A percentile compares a stretch with the other conserved stretches of the same genome.
Evolutionary conservation across 2,888 invertebrate species (phyloP).

Genomic region (Protophormia terraenovae): DNA sequence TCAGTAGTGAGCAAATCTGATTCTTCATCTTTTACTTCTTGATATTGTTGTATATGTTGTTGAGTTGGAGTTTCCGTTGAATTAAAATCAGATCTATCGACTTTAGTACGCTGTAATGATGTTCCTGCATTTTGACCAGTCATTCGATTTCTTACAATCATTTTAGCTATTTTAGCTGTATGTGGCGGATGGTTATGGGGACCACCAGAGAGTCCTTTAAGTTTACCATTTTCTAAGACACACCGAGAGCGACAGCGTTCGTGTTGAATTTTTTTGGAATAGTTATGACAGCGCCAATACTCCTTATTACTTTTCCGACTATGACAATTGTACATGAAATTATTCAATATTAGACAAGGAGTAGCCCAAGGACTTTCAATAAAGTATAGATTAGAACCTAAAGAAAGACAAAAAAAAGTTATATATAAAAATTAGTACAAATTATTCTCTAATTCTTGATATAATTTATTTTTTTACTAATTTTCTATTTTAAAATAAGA

Average conservation of each 20-base stretch:
- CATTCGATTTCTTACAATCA: conserved; percentile 78
- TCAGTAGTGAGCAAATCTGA: not conserved
- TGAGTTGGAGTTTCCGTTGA: not conserved
- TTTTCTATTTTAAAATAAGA: too few species aligned
- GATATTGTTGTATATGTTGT: conserved; percentile 42
- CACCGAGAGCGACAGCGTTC: conserved; percentile 81
- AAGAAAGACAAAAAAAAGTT: conserved; percentile 47
- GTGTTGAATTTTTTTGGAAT: conserved; percentile 79
- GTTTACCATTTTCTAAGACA: conserved; percentile 79
- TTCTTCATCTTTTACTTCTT: not conserved
- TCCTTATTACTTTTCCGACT: conserved; percentile 81
- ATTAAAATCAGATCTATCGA: conserved; percentile 39
- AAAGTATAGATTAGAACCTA: conserved; percentile 76
- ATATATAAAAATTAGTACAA: conserved; percentile 45
- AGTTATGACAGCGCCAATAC: conserved; percentile 82
- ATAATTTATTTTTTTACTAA: too few species aligned
- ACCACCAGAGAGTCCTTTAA: conserved; percentile 79
- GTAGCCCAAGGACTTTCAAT: conserved; percentile 81
- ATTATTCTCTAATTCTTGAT: too few species aligned
- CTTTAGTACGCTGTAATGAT: conserved; percentile 31
- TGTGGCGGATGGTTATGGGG: conserved; percentile 81
- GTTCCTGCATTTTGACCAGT: conserved; percentile 54
- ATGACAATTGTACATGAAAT: conserved; percentile 81
- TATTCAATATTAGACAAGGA: conserved; percentile 80
- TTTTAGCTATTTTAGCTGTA: conserved; percentile 80